phyloP scores from a whole-genome alignment of 2,113 vertebrate genomes.

The Diphyllodes magnificus region DNA sequence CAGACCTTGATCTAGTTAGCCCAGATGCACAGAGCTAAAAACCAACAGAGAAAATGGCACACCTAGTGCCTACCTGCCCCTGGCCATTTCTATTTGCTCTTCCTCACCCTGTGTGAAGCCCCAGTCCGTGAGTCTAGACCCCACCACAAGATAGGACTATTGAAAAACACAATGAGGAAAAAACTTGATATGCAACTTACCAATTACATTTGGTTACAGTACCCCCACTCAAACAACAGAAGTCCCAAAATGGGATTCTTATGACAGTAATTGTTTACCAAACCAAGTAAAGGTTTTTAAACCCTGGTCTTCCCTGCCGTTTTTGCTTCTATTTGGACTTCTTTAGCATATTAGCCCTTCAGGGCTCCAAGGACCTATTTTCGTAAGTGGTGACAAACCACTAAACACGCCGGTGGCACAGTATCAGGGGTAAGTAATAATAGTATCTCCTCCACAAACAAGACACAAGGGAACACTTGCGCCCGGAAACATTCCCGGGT shows the following conservation, averaged over 20 bases:
- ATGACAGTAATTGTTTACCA: neutral
- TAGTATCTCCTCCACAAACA: conserved; percentile 22
- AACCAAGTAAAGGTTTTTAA: neutral
- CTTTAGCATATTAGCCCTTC: neutral
- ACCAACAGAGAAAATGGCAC: neutral
- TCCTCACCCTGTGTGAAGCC: neutral
- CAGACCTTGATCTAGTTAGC: neutral
- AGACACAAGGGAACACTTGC: neutral
- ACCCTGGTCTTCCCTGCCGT: neutral
- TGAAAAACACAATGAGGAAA: neutral
- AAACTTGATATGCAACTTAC: neutral
- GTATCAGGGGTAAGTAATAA: conserved; percentile 27
- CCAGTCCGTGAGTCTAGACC: neutral
- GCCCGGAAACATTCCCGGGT: neutral
- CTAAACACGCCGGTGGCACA: neutral
- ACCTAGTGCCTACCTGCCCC: no score
- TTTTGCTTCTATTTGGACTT: neutral
- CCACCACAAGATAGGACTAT: neutral
- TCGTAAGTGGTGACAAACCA: neutral
- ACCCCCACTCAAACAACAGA: neutral
- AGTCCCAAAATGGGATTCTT: neutral
- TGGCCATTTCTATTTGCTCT: neutral
- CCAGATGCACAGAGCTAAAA: neutral
- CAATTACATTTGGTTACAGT: neutral
- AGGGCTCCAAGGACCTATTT: conserved; percentile 5